A percentile compares a stretch with the other conserved stretches of the same genome.
Evolutionary conservation across 2,113 vertebrate genomes (phyloP).

Genomic region (Oxygymnocypris stewartii): DNA sequence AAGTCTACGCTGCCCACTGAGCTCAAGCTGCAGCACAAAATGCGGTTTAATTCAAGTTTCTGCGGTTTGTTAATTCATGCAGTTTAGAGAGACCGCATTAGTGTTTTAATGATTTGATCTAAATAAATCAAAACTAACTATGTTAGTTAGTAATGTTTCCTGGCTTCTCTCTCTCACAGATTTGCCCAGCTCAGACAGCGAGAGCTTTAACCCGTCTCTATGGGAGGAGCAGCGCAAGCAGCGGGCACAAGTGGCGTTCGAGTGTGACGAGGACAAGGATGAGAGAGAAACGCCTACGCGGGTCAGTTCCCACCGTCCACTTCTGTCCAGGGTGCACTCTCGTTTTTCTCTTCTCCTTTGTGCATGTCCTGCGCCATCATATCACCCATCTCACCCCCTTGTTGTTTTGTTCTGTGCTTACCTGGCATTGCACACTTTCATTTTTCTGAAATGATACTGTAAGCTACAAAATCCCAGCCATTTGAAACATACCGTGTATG

Average conservation of each 20-base stretch:
- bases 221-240: slow-evolving; percentile 99
- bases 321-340: neutral
- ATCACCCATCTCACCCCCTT: neutral
- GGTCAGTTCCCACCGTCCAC: slow-evolving; percentile 68
- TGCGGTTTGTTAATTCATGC: neutral
- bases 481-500: neutral
- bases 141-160: neutral
- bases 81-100: neutral
- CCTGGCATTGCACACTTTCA: neutral
- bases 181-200: slow-evolving; percentile 93
- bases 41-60: neutral
- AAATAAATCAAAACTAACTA: too few species aligned
- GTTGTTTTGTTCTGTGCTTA: neutral
- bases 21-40: neutral
- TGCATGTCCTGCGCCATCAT: neutral
- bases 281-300: slow-evolving; percentile 90
- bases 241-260: slow-evolving; percentile 96
- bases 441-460: neutral
- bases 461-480: neutral
- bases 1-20: neutral
- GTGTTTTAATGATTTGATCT: neutral
- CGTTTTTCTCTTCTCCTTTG: neutral
- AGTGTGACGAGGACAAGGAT: slow-evolving; percentile 98
- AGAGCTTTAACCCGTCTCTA: slow-evolving; percentile 95
- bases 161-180: slow-evolving; percentile 74